Evolutionary conservation across 2,797 vertebrate genomes (phyloP), one percentile per base, ranked within the genome.

Genomic region (Schizopygopsis pylzovi): DNA sequence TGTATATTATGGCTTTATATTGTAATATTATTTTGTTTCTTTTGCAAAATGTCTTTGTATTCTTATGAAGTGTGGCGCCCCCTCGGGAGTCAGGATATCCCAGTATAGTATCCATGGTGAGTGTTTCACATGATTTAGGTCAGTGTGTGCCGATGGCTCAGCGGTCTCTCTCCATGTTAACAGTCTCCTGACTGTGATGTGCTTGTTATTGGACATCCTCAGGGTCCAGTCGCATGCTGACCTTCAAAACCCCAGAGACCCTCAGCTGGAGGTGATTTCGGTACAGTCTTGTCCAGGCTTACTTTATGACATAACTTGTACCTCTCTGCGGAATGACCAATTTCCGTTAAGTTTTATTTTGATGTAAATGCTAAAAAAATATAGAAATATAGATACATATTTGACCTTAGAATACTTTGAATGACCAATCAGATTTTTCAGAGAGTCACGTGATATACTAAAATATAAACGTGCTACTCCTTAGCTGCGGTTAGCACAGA

Each of bases 101-200:
- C 61, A 70, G 63, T 70, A 10, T 43, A 78, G n/a, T 56, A 70
- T 52, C 59, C 59, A 76, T 39, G 12, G 54, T 37, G 25, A 59
- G 49, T 70, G 8, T 78, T 59, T 59, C 39, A 39, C 49, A 45
- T 79, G 75, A 70, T 71, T 59, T 79, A 70, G 47, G 49, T 84
- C 65, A 43, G 61, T 65, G 28, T 84, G 39, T 85, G 45, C 49
- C 72, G 52, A 72, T 87, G 83, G 76, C 82, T 85, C 28, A 76
- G 75, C 25, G n/a, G 83, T 65, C 79, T 78, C 65, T 81, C 16
- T 85, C 67, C 76, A 76, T 77, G 59, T 82, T 84, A 77, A 77
- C 45, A 45, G 45, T 85, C 67, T 67, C 45, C n/a, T 63, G 73
- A 59, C n/a, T 70, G 39, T 85, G 72, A 84, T 84, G 71, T 82